Evolutionary conservation across 2,888 invertebrate genomes (phyloP), one percentile per base, ranked within the genome.

Genomic region (Sinohyriopsis cumingii): DNA sequence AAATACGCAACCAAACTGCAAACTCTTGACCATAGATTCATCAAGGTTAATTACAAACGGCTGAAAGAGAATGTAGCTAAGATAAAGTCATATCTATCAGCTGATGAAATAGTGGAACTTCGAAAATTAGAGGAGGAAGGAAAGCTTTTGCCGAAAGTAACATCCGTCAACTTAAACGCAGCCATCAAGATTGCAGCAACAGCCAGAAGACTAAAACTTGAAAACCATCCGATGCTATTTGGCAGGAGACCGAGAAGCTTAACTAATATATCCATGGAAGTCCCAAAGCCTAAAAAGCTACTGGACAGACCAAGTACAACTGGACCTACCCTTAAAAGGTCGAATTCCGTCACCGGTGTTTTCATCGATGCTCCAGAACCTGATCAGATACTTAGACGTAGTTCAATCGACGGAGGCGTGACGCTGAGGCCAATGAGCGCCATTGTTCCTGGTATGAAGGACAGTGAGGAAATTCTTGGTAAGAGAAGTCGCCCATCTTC

Each of bases 181-280:
- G 80, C 84, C 4, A 55, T 82, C 9, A 84, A 84, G 71, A 87
- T 88, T 53, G 82, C 83, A 0, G 83, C 84, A 3, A 87, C 87
- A 7, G 82, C 80, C 22, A 76, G 79, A 54, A 69, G 86, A 59
- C 71, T 87, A 15, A 85, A 84, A 64, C 69, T 85, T 18, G 65
- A 75, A 15, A 54, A 69, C 1, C 63, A 59, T 18, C 68, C 68
- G 4, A 53, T 54, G 22, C 59, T 69, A 22, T 67, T 67, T 28
- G 45, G 62, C 22, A 65, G 65, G 25, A 22, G 55, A 28, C 59
- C 25, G 12, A 56, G 55, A 19, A 45, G 53, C 55, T 45, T 45
- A 22, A 69, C 67, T 24, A 15, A 45, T 45, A 45, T 45, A 12
- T 56, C 59, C 20, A 55, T 63, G 5, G 53, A 59, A 25, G 25